These are phyloP conservation scores for Lagocephalus sceleratus DNA, from an alignment of 2,797 vertebrate genomes.

Conservation along the genomic window DNA sequence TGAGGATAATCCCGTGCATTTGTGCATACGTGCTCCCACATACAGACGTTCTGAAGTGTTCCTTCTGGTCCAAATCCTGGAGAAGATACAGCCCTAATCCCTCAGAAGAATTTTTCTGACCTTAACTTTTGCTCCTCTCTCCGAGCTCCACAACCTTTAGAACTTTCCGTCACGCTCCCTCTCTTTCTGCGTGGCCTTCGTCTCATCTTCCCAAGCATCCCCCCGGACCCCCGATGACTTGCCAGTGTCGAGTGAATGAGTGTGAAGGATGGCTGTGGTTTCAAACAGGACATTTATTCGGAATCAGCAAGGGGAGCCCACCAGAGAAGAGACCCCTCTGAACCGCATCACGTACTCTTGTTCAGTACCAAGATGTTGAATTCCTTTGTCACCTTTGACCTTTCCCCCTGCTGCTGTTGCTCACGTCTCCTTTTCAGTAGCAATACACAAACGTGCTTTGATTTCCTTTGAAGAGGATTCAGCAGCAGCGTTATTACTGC, in stretches of 20 bases:
- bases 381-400: too few species aligned
- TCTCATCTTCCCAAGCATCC: constrained; percentile 16
- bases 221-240: constrained; percentile 33
- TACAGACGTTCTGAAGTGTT: constrained; percentile 10
- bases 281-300: constrained; percentile 27
- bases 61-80: constrained; percentile 21
- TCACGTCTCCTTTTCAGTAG: too few species aligned
- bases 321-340: too few species aligned
- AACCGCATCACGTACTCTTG: too few species aligned
- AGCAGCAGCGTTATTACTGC: too few species aligned
- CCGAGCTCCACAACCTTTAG: constrained; percentile 37
- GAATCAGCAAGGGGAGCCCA: constrained; percentile 18
- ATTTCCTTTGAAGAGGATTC: too few species aligned
- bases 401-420: too few species aligned
- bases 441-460: too few species aligned
- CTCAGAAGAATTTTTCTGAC: constrained; percentile 42
- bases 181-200: constrained; percentile 32
- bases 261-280: constrained; percentile 33
- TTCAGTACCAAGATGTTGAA: too few species aligned
- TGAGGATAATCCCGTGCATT: constrained; percentile 47
- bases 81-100: constrained; percentile 49
- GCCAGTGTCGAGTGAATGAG: constrained; percentile 29
- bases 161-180: constrained; percentile 26
- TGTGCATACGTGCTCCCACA: constrained; percentile 19
- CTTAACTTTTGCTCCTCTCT: constrained; percentile 36